Evolutionary conservation across 2,888 invertebrate species (phyloP).

Genomic region (Oligia fasciuncula): DNA sequence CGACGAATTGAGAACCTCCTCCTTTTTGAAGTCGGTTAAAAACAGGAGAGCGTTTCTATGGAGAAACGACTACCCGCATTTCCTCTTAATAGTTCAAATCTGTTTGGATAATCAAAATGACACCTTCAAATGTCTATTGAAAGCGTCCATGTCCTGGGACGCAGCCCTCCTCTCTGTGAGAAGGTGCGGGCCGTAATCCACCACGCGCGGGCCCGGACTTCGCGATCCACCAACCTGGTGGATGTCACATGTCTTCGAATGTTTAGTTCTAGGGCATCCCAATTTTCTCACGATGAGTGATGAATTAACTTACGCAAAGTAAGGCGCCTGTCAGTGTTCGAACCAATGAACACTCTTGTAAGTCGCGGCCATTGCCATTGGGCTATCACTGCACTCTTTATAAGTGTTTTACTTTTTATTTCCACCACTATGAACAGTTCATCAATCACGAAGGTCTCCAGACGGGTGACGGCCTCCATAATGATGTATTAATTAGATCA

Average conservation of each 20-base stretch:
- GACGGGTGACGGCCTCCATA: constrained; percentile 35
- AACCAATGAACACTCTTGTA: background rate
- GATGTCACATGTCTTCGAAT: background rate
- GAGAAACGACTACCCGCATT: too few relatives aligned
- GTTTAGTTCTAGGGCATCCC: background rate
- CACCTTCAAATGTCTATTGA: background rate
- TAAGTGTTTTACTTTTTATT: background rate
- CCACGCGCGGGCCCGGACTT: background rate
- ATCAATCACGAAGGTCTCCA: constrained; percentile 45
- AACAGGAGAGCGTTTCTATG: too few relatives aligned
- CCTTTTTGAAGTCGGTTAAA: too few relatives aligned
- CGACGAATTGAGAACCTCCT: too few relatives aligned
- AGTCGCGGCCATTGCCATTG: too few relatives aligned
- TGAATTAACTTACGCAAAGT: background rate
- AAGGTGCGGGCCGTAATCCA: background rate
- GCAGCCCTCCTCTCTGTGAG: background rate
- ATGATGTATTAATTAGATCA: constrained; percentile 54
- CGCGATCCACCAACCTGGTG: background rate
- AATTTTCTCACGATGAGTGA: background rate
- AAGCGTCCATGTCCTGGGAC: background rate
- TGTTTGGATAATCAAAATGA: background rate
- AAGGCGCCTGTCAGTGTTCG: background rate
- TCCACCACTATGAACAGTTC: constrained; percentile 16
- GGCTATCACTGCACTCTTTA: background rate
- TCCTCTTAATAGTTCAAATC: background rate